phyloP scores from a whole-genome alignment of 2,888 invertebrate genomes.

The Beris morrisii region DNA sequence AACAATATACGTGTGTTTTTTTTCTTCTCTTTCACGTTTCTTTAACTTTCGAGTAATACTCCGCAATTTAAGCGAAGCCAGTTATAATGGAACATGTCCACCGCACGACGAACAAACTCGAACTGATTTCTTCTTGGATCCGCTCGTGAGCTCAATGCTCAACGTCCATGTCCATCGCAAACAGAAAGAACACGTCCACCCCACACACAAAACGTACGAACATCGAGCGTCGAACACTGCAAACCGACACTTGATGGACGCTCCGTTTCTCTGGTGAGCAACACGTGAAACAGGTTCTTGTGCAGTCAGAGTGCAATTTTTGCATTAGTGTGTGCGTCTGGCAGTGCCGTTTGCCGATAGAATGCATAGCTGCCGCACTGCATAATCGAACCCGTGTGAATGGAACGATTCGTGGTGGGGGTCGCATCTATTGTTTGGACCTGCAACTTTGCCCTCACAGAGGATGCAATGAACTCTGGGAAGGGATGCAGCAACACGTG shows the following conservation, averaged over 20 bases:
- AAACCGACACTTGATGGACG: no score
- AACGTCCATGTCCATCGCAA: background rate
- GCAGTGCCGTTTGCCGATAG: no score
- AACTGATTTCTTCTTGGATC: constrained; percentile 46
- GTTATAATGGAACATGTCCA: constrained; percentile 48
- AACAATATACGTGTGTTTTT: no score
- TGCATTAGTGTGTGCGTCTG: constrained; percentile 1
- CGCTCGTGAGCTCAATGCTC: constrained; percentile 11
- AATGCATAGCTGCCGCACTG: constrained; percentile 14
- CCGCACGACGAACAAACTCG: constrained; percentile 56
- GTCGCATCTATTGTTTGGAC: constrained; percentile 19
- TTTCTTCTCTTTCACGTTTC: no score
- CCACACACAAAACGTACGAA: no score
- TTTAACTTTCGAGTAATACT: no score
- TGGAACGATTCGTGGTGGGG: constrained; percentile 3
- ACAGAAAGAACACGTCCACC: background rate
- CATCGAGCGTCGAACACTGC: no score
- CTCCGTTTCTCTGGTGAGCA: no score
- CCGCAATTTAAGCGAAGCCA: no score
- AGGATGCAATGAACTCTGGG: background rate
- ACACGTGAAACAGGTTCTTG: constrained; percentile 16
- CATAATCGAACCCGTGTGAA: background rate
- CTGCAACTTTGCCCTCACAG: constrained; percentile 7
- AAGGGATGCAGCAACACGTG: constrained; percentile 15
- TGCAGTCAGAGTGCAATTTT: constrained; percentile 13